These are phyloP conservation scores for Acronicta psi DNA, from an alignment of 2,888 invertebrate genomes.

Conservation along the genomic window DNA sequence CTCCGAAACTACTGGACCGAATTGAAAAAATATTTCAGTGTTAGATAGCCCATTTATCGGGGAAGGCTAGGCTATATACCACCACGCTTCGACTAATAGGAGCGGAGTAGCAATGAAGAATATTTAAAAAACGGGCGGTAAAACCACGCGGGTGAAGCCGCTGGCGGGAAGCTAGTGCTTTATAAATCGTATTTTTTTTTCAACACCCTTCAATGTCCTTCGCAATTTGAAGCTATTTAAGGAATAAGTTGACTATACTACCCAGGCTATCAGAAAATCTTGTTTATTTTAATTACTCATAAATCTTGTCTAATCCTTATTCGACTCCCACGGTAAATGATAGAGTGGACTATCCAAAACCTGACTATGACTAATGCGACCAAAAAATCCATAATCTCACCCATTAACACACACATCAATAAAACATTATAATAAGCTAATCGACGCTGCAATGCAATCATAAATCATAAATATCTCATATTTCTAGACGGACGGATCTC, in stretches of 20 bases:
- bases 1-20: no score
- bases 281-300: neutral
- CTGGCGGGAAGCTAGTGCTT: no score
- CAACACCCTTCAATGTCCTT: neutral
- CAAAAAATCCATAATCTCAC: constrained; percentile 33
- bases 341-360: constrained; percentile 13
- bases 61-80: no score
- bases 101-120: no score
- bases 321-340: constrained; percentile 22
- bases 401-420: constrained; percentile 41
- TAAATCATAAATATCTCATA: constrained; percentile 66
- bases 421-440: constrained; percentile 40
- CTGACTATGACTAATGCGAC: constrained; percentile 33
- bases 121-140: no score
- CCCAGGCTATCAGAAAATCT: neutral
- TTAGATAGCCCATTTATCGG: no score
- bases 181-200: neutral
- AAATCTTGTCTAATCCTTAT: constrained; percentile 15
- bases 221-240: neutral
- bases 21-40: no score
- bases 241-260: neutral
- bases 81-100: no score
- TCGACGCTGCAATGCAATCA: constrained; percentile 45
- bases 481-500: constrained; percentile 50
- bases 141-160: no score